Evolutionary conservation across 2,113 vertebrate genomes (phyloP), one percentile per base, ranked within the genome.

Genomic region (Rattus norvegicus): DNA sequence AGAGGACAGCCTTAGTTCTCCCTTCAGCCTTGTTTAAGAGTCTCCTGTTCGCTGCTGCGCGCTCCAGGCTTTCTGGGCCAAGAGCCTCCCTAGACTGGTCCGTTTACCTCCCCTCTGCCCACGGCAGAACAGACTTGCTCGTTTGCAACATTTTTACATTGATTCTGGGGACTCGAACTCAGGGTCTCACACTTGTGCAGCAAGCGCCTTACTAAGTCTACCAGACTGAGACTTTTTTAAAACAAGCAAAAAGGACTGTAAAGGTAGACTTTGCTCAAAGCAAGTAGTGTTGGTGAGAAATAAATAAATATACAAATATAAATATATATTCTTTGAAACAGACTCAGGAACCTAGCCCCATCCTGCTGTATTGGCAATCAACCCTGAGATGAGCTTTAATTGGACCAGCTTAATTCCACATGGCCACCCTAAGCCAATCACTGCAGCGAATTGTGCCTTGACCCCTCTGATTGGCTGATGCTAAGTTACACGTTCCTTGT

Each of bases 201-300:
- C 22, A 61, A n/a, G n/a, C 22, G 0, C 54, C 56, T 61, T 84
- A 43, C 39, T 47, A 43, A 47, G 28, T 16, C 26, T 54, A 11
- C 28, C 26, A 67, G 61, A 9, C 9, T 67, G 52, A 54, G 52
- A 54, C 43, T 43, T 54, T 54, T 54, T 11, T 93, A 39, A 79
- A 91, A 54, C 26, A 88, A 92, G 36, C 47, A 63, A 26, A 75
- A 88, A 7, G 52, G 70, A 80, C 87, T 47, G 52, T n/a, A 63
- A 89, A 87, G 49, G n/a, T 95, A 67, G 52, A 67, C 39, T 61
- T 36, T 49, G 30, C 70, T 92, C 47, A 90, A 54, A 73, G 81
- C 56, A 91, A 79, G 39, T 16, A 26, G 20, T 91, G 52, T 88
- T 47, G 7, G 22, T 73, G 70, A 33, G 52, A 69, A 47, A 43